Base-by-base conservation (phyloP, 2,797 vertebrate species). In the Mus caroli region DNA sequence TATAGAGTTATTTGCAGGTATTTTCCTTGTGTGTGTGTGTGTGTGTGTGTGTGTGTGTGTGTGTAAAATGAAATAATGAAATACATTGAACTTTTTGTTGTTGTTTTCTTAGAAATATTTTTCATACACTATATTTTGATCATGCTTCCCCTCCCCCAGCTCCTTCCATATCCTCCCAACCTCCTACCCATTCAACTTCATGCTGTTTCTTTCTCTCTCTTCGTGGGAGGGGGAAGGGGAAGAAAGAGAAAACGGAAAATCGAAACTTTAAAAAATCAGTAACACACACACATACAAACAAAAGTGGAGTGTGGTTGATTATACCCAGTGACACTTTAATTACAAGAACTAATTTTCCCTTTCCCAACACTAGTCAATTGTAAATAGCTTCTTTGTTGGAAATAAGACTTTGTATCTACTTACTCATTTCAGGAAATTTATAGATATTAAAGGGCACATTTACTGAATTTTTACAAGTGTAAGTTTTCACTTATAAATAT, bases 391-490 rank as follows among this genome's bases (percentile, higher is more conserved):
- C 28, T 84, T 34, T 28, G 60, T 84, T 64, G 46, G 26, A 26
- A 15, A 15, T 83, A 17, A 43, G 24, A 64, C 82, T 78, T 78
- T 46, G 28, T 84, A 11, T 64, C 37, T 84, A 43, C 40, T 64
- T 84, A 64, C 58, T 26, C 58, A 22, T 64, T 28, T 64, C 10
- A 46, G 82, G 52, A 90, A 88, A 88, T 60, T 46, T 22, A 78
- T 40, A 94, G 64, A 86, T 91, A 75, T 54, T 52, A 69, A 62
- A 89, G 24, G 85, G 11, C 84, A 73, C 31, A 83, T 83, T 92
- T 92, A 43, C 64, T 93, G 31, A 54, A 6, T 91, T 92, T 96
- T 95, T 43, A 91, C 26, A 90, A 76, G 60, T 56, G 28, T 50
- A 69, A 28, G 24, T 75, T 43, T 82, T 60, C 6, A 82, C 67